Evolutionary conservation across 2,888 invertebrate genomes (phyloP).

Genomic region (Ectobius pallidus): DNA sequence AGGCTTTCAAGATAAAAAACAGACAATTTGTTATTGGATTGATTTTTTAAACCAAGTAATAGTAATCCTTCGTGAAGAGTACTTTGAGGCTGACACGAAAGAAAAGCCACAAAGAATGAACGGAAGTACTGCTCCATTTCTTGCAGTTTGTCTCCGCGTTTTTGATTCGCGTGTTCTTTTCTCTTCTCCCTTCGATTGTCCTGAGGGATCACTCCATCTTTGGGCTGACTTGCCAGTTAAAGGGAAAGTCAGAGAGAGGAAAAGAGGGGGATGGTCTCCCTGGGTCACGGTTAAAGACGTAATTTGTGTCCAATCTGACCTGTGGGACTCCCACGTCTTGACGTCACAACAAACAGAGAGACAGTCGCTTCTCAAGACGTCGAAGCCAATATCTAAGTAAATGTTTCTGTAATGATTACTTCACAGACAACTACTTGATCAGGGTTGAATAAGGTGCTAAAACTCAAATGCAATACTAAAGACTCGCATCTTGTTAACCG

Average conservation of each 20-base stretch:
- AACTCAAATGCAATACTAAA: too few species aligned
- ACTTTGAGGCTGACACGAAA: too few species aligned
- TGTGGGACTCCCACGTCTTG: conserved; percentile 29
- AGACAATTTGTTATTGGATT: too few species aligned
- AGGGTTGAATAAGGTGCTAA: too few species aligned
- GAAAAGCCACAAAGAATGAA: neutral
- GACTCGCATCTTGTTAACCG: too few species aligned
- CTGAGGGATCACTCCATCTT: conserved; percentile 57
- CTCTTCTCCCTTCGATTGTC: conserved; percentile 43
- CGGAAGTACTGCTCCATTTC: neutral
- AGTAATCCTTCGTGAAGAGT: too few species aligned
- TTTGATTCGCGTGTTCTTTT: conserved; percentile 3
- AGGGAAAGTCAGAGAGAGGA: neutral
- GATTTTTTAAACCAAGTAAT: too few species aligned
- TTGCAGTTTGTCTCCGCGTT: neutral
- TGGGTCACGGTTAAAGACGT: conserved; percentile 54
- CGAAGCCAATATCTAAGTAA: conserved; percentile 31
- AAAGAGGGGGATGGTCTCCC: conserved; percentile 16
- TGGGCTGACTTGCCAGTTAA: conserved; percentile 43
- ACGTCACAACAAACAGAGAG: conserved; percentile 29
- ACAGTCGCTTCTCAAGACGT: neutral
- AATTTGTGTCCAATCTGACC: conserved; percentile 53
- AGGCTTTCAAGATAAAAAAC: too few species aligned
- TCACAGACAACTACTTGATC: too few species aligned
- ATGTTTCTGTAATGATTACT: too few species aligned